A percentile compares a stretch with the other conserved stretches of the same genome.
Evolutionary conservation across 2,113 vertebrate genomes (phyloP).

Genomic region (Aphyosemion australe): DNA sequence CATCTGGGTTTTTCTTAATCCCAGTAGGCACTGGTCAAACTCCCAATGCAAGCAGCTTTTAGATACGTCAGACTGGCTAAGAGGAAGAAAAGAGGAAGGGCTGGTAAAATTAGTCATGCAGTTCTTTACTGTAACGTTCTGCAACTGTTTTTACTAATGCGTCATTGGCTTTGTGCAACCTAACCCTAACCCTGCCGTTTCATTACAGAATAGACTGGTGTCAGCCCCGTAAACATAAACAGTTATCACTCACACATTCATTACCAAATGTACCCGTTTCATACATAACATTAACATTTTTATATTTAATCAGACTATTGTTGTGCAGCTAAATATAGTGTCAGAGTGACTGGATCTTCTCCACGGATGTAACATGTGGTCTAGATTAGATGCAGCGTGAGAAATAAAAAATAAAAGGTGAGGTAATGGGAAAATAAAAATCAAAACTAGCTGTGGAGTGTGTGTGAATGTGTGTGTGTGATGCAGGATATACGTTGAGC

Average conservation of each 20-base stretch:
- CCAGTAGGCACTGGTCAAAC: slow-evolving; percentile 13
- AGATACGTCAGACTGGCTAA: slow-evolving; percentile 12
- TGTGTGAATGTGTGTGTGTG: not conserved
- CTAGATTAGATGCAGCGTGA: slow-evolving; percentile 25
- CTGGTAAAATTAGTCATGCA: slow-evolving; percentile 10
- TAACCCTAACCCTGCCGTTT: too few relatives aligned
- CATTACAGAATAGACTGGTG: too few relatives aligned
- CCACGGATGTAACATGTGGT: slow-evolving; percentile 41
- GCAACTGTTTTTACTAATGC: not conserved
- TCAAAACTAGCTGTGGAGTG: not conserved
- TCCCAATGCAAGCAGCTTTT: slow-evolving; percentile 25
- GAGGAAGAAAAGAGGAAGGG: slow-evolving; percentile 19
- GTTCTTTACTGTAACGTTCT: slow-evolving; percentile 28
- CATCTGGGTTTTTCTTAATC: slow-evolving; percentile 33
- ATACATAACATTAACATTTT: too few relatives aligned
- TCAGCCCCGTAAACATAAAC: too few relatives aligned
- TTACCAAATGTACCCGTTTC: too few relatives aligned
- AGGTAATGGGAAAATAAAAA: slow-evolving; percentile 46
- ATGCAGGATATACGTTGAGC: slow-evolving; percentile 11
- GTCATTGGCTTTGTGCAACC: too few relatives aligned
- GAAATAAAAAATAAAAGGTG: slow-evolving; percentile 32
- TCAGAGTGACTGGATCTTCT: slow-evolving; percentile 12
- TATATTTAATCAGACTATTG: not conserved
- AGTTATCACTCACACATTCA: too few relatives aligned
- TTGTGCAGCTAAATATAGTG: slow-evolving; percentile 4